Evolutionary conservation across 1,140 invertebrate species (phyloP).

Genomic region (Cecropterus lyciades): DNA sequence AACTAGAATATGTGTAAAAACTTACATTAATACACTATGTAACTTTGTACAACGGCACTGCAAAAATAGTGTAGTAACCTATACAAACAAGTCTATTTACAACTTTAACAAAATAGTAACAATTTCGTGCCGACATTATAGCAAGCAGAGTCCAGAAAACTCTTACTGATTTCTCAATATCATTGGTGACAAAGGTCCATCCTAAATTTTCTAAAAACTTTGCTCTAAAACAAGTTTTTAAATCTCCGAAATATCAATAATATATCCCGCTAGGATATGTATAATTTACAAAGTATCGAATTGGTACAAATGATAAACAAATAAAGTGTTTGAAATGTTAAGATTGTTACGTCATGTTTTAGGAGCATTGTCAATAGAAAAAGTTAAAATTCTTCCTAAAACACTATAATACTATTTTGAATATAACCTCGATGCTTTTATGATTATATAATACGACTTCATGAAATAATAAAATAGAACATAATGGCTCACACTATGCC

Average conservation of each 20-base stretch:
- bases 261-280: neutral
- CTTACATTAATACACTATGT: conserved; percentile 53
- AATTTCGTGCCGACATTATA: conserved; percentile 16
- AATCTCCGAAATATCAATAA: neutral
- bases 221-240: neutral
- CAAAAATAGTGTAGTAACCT: conserved; percentile 55
- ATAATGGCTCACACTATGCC: too few species aligned
- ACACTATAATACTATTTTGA: too few species aligned
- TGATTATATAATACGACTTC: too few species aligned
- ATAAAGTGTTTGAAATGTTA: neutral
- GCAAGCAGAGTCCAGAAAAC: neutral
- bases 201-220: neutral
- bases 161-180: neutral
- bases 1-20: conserved; percentile 64
- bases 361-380: too few species aligned
- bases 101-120: conserved; percentile 45
- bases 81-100: conserved; percentile 44
- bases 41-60: conserved; percentile 66
- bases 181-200: neutral
- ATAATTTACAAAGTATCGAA: neutral
- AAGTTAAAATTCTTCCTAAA: too few species aligned
- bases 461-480: too few species aligned
- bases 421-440: too few species aligned
- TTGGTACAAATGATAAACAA: too few species aligned
- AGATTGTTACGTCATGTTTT: too few species aligned